A percentile compares a stretch with the other conserved stretches of the same genome.
Evolutionary conservation across 2,888 invertebrate genomes (phyloP).

Genomic region (Lepidocyrtoides sp.): DNA sequence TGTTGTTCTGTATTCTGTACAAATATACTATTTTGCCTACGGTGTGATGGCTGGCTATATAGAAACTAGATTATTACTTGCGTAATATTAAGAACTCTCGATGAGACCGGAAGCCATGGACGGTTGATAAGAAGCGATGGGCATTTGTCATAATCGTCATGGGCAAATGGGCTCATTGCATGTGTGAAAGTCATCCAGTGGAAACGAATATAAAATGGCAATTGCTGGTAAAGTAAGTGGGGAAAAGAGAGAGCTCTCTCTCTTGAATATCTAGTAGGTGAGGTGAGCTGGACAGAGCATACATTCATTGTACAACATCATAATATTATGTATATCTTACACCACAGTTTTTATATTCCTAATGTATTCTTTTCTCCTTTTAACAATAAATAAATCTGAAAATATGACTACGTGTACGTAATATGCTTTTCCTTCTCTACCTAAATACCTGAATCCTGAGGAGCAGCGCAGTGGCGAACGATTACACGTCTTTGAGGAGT

Average conservation of each 20-base stretch:
- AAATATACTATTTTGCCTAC: constrained; percentile 14
- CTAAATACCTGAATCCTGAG: constrained; percentile 77
- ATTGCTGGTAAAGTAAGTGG: constrained; percentile 70
- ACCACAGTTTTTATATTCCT: too few relatives aligned
- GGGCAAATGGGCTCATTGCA: constrained; percentile 84
- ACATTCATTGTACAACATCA: neutral
- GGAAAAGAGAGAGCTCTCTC: constrained; percentile 21
- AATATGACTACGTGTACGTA: constrained; percentile 7
- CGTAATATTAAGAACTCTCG: constrained; percentile 80
- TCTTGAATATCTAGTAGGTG: neutral
- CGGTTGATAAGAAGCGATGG: constrained; percentile 84
- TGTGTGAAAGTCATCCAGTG: constrained; percentile 83
- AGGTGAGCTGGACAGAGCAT: neutral
- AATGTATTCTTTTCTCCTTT: constrained; percentile 11
- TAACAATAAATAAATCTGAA: neutral
- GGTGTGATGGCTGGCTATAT: neutral
- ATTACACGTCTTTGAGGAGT: constrained; percentile 73
- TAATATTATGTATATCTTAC: neutral
- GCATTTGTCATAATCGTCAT: constrained; percentile 84
- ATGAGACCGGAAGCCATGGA: constrained; percentile 84
- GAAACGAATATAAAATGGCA: constrained; percentile 52
- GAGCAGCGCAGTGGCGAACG: constrained; percentile 62
- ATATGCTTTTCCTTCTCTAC: constrained; percentile 66
- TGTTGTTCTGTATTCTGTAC: constrained; percentile 55
- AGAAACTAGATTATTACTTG: constrained; percentile 67